A percentile compares a stretch with the other conserved stretches of the same genome.
Evolutionary conservation across 2,888 invertebrate genomes (phyloP).

Genomic region (Hydriomena furcata): DNA sequence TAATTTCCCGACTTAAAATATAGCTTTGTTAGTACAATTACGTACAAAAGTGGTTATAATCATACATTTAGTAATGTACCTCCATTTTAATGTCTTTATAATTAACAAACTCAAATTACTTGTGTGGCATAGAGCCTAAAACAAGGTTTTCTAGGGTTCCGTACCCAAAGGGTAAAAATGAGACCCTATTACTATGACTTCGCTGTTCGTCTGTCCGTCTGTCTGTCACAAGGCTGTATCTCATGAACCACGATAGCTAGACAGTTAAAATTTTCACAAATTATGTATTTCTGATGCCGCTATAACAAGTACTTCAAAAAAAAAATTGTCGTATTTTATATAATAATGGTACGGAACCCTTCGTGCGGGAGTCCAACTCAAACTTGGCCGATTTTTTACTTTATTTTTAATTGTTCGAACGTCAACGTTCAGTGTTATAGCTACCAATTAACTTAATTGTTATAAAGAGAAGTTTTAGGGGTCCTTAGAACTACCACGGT

Average conservation of each 20-base stretch:
- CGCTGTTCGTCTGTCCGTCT: too few species aligned
- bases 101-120: conserved; percentile 36
- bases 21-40: conserved; percentile 32
- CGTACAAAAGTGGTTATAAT: conserved; percentile 30
- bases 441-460: conserved; percentile 34
- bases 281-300: too few species aligned
- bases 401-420: conserved; percentile 29
- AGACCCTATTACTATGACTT: too few species aligned
- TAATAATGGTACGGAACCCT: too few species aligned
- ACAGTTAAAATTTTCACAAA: too few species aligned
- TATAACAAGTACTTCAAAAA: too few species aligned
- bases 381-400: too few species aligned
- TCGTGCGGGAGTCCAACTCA: too few species aligned
- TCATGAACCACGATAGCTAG: too few species aligned
- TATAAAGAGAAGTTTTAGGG: conserved; percentile 26
- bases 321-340: too few species aligned
- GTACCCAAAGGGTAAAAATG: too few species aligned
- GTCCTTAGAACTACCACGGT: not conserved
- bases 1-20: conserved; percentile 26
- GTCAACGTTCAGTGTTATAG: conserved; percentile 32
- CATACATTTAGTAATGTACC: conserved; percentile 31
- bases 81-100: conserved; percentile 39
- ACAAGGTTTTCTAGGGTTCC: conserved; percentile 23
- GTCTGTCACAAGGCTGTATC: too few species aligned
- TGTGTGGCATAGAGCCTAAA: conserved; percentile 28